A percentile compares a stretch with the other conserved stretches of the same genome.
These are phyloP conservation scores for Gonocerus acuteangulatus DNA, from an alignment of 2,888 invertebrate species.

Conservation along the genomic window DNA sequence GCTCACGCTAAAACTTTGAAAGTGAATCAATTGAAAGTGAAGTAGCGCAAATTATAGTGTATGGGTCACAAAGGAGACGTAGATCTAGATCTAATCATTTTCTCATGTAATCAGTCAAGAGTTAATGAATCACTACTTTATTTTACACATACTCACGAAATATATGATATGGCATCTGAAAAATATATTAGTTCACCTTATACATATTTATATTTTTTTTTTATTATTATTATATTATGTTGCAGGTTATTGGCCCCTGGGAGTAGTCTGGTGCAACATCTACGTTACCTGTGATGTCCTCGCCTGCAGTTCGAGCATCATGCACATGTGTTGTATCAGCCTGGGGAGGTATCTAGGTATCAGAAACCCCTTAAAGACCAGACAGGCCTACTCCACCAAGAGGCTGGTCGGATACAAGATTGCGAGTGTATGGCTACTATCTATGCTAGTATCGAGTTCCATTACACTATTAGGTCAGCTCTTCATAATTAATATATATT, in stretches of 20 bases:
- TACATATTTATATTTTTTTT: too few species aligned
- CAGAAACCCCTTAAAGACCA: slow-evolving; percentile 76
- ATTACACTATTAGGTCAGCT: slow-evolving; percentile 71
- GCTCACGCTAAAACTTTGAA: too few species aligned
- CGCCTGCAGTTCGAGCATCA: slow-evolving; percentile 89
- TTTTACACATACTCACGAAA: too few species aligned
- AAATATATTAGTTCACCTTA: too few species aligned
- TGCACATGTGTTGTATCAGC: slow-evolving; percentile 91
- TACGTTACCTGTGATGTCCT: slow-evolving; percentile 93
- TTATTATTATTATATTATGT: too few species aligned
- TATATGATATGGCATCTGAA: too few species aligned
- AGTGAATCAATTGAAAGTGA: too few species aligned
- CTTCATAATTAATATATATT: slow-evolving; percentile 26
- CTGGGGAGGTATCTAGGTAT: slow-evolving; percentile 83
- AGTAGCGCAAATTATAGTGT: too few species aligned
- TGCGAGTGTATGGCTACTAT: slow-evolving; percentile 82
- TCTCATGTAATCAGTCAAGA: too few species aligned
- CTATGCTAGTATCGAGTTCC: slow-evolving; percentile 79
- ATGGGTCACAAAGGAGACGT: too few species aligned
- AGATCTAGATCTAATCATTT: too few species aligned
- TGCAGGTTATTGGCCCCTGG: slow-evolving; percentile 85
- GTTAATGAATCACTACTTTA: too few species aligned
- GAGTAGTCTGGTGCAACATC: slow-evolving; percentile 86
- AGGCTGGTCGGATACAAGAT: slow-evolving; percentile 79
- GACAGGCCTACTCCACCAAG: slow-evolving; percentile 72